Conservation (phyloP, 2,797 vertebrate genomes). For the Thamnophis elegans region DNA sequence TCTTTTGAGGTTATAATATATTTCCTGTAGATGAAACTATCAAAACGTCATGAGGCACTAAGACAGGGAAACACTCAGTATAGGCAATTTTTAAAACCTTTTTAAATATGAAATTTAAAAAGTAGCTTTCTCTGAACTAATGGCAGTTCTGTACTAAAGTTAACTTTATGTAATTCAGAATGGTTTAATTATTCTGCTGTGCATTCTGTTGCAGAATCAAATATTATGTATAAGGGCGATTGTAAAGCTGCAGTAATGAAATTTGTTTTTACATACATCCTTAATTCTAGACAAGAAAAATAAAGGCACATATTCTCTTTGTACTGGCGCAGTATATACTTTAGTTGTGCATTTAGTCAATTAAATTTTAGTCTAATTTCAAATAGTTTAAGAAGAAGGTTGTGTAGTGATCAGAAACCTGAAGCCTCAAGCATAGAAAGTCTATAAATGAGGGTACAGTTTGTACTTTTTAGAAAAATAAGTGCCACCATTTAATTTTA, state of each 20-base stretch:
- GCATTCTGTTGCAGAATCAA: neutral
- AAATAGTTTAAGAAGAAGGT: neutral
- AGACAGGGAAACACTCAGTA: neutral
- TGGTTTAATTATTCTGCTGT: neutral
- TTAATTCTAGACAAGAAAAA: neutral
- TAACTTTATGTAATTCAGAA: neutral
- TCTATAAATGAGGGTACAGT: neutral
- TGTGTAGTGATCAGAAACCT: neutral
- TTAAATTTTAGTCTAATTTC: neutral
- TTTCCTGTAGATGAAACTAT: neutral
- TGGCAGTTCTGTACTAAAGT: neutral
- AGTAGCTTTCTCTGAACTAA: neutral
- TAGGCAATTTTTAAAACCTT: neutral
- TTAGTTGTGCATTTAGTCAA: neutral
- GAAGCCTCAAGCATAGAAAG: neutral
- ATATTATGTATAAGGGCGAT: neutral
- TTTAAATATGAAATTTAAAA: neutral
- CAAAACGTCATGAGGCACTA: neutral
- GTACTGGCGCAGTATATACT: neutral
- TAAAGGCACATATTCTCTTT: neutral
- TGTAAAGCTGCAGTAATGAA: neutral
- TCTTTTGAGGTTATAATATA: neutral
- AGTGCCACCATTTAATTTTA: neutral
- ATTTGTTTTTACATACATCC: neutral
- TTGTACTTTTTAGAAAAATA: neutral